Conservation (phyloP, 2,113 vertebrate genomes). For the Myrmophylax atrothorax region DNA sequence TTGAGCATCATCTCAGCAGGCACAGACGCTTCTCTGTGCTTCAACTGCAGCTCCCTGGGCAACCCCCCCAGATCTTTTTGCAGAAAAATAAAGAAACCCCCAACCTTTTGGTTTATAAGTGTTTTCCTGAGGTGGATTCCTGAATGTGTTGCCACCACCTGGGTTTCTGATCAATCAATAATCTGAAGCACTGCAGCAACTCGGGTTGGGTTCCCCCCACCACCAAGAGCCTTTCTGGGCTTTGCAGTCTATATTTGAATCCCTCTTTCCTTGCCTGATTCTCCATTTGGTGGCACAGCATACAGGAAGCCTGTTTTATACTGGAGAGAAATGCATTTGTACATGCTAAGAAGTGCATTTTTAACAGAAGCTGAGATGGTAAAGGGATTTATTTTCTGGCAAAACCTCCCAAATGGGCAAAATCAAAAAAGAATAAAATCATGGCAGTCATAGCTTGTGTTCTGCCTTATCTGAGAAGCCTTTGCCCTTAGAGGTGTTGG, state of each 20-base stretch:
- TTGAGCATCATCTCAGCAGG: background rate
- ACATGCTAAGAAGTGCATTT: conserved; percentile 3
- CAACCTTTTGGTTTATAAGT: background rate
- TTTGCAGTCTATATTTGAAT: conserved; percentile 47
- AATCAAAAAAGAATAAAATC: background rate
- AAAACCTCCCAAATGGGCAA: background rate
- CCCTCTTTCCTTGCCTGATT: conserved; percentile 35
- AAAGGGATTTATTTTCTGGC: background rate
- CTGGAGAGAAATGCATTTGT: conserved; percentile 27
- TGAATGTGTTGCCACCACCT: background rate
- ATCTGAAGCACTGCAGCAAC: background rate
- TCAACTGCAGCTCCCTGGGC: background rate
- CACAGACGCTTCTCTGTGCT: background rate
- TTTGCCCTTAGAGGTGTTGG: background rate
- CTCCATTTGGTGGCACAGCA: conserved; percentile 47
- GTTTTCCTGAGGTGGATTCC: background rate
- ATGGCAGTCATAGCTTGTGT: background rate
- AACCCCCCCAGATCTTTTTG: background rate
- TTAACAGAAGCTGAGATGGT: background rate
- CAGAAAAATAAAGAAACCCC: background rate
- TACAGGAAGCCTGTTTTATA: background rate
- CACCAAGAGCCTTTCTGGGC: background rate
- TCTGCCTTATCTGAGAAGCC: background rate
- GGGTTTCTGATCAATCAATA: background rate
- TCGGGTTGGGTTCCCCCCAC: accelerated